Percentiles rank a stretch among this genome's conserved stretches.
These are phyloP conservation scores for Drosophila sp. DNA, from an alignment of 1,140 invertebrate genomes.

Conservation along the genomic window DNA sequence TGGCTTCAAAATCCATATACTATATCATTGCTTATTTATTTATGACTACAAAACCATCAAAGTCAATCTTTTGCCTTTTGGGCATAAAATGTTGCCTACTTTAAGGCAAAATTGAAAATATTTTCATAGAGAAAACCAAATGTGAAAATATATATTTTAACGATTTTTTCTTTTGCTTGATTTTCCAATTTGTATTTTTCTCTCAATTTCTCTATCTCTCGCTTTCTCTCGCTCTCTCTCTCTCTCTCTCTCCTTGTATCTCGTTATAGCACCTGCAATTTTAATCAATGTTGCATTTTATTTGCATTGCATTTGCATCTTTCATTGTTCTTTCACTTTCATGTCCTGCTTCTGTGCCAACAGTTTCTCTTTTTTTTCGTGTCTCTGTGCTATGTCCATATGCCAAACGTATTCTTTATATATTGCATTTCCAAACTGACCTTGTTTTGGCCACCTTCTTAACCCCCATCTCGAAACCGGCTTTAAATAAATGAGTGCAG, in stretches of 20 bases:
- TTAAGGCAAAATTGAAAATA: background rate
- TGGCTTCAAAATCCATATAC: too few species aligned
- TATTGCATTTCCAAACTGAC: conserved; percentile 3
- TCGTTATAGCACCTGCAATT: conserved; percentile 3
- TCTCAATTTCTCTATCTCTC: background rate
- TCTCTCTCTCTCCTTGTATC: background rate
- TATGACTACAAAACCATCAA: background rate
- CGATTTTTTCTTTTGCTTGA: background rate
- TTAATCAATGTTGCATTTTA: conserved; percentile 12
- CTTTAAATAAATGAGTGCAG: conserved; percentile 12
- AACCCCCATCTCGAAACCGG: background rate
- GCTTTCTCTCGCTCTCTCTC: background rate
- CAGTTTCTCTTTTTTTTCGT: background rate
- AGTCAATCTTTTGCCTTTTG: background rate
- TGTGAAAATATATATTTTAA: too few species aligned
- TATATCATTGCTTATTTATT: too few species aligned
- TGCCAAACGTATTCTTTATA: conserved; percentile 7
- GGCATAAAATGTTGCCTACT: background rate
- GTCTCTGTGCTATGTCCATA: background rate
- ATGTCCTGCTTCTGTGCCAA: background rate
- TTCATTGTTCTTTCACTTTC: conserved; percentile 12
- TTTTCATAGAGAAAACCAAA: too few species aligned
- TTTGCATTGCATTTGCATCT: conserved; percentile 9
- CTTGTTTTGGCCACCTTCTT: conserved; percentile 10
- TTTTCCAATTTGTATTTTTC: background rate